phyloP scores from a whole-genome alignment of 1,140 invertebrate genomes.

The Solen grandis region DNA sequence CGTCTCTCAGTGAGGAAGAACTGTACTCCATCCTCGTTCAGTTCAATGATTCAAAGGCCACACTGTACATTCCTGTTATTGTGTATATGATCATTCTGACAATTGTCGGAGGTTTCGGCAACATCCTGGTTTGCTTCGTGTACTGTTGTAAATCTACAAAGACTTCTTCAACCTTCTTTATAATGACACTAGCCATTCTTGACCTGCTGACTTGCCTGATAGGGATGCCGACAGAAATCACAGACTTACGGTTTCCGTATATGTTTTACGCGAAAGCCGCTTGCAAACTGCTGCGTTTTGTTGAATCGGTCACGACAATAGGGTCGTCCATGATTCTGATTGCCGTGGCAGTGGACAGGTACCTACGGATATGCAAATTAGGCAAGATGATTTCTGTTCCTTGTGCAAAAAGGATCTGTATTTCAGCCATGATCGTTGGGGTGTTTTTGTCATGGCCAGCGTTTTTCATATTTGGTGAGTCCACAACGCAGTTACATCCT shows the following conservation, averaged over 20 bases:
- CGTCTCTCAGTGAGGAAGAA: conserved; percentile 15
- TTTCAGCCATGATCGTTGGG: conserved; percentile 70
- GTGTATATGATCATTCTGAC: conserved; percentile 72
- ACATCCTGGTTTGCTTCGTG: conserved; percentile 73
- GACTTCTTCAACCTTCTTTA: conserved; percentile 76
- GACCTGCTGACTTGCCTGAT: conserved; percentile 76
- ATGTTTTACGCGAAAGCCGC: conserved; percentile 74
- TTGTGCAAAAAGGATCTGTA: conserved; percentile 68
- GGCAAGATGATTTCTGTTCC: conserved; percentile 69
- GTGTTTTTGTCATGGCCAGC: conserved; percentile 73
- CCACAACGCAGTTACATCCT: conserved; percentile 61
- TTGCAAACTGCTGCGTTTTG: conserved; percentile 75
- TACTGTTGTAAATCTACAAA: conserved; percentile 71
- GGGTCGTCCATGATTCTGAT: conserved; percentile 75
- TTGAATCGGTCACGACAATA: conserved; percentile 74
- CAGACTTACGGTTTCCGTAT: conserved; percentile 74
- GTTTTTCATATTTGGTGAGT: conserved; percentile 71
- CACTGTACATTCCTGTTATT: conserved; percentile 75
- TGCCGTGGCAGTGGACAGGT: conserved; percentile 75
- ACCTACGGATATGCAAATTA: conserved; percentile 73
- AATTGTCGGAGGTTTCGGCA: conserved; percentile 72
- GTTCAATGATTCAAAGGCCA: conserved; percentile 70
- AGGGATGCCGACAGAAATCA: conserved; percentile 77
- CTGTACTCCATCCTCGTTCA: conserved; percentile 4
- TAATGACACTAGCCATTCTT: conserved; percentile 73